phyloP scores from a whole-genome alignment of 2,888 invertebrate genomes.

The Pelosia muscerda region DNA sequence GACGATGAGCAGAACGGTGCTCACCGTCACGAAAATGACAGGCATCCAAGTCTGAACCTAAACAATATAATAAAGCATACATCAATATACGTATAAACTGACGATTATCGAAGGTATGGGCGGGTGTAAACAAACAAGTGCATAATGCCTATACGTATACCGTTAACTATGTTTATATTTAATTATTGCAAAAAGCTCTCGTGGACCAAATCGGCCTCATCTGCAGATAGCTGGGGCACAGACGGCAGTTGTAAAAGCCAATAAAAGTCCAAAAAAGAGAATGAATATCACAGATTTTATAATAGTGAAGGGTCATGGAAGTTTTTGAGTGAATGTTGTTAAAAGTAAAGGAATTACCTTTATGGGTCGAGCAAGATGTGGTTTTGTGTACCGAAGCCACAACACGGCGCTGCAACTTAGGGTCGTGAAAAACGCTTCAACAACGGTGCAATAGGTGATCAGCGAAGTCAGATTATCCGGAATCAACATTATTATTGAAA shows the following conservation, averaged over 20 bases:
- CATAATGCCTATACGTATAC: too few species aligned
- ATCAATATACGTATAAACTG: background rate
- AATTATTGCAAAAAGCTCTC: too few species aligned
- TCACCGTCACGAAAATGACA: conserved; percentile 91
- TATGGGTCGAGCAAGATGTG: conserved; percentile 93
- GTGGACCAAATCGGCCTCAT: too few species aligned
- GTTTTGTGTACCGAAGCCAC: conserved; percentile 93
- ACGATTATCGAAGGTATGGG: background rate
- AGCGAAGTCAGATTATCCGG: conserved; percentile 94
- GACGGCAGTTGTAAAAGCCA: too few species aligned
- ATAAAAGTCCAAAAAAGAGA: too few species aligned
- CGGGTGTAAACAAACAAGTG: too few species aligned
- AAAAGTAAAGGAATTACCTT: conserved; percentile 85
- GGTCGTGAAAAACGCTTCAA: conserved; percentile 97
- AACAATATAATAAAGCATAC: background rate
- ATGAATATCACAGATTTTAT: too few species aligned
- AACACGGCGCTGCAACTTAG: conserved; percentile 94
- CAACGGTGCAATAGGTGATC: conserved; percentile 96
- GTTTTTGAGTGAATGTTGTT: background rate
- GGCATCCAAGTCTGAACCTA: conserved; percentile 93
- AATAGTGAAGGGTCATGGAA: background rate
- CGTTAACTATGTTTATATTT: too few species aligned
- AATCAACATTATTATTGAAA: conserved; percentile 94
- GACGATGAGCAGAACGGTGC: conserved; percentile 92
- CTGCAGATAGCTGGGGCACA: too few species aligned